These are phyloP conservation scores for Epicampocera succincta DNA, from an alignment of 2,888 invertebrate genomes.

Conservation along the genomic window DNA sequence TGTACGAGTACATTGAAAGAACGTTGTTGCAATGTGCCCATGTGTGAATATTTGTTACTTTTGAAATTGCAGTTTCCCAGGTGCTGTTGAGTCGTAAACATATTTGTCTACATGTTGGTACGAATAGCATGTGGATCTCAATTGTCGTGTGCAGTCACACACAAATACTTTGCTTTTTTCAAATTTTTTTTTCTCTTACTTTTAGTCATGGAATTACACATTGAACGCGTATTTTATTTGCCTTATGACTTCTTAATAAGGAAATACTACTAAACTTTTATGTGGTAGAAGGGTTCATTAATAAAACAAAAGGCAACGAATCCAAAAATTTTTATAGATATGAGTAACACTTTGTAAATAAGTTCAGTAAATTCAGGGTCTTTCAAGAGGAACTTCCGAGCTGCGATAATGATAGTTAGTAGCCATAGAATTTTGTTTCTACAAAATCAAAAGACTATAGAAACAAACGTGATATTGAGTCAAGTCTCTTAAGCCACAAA, in stretches of 20 bases:
- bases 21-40: background rate
- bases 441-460: too few species aligned
- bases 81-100: slow-evolving; percentile 31
- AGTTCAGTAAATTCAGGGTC: too few species aligned
- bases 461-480: too few species aligned
- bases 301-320: slow-evolving; percentile 25
- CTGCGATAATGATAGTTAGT: too few species aligned
- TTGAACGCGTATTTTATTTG: slow-evolving; percentile 22
- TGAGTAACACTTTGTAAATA: slow-evolving; percentile 14
- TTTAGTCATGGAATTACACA: slow-evolving; percentile 52
- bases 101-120: background rate
- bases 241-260: slow-evolving; percentile 35
- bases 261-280: slow-evolving; percentile 36
- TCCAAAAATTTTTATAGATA: background rate
- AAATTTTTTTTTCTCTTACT: slow-evolving; percentile 28
- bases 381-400: too few species aligned
- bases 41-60: slow-evolving; percentile 32
- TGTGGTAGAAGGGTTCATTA: slow-evolving; percentile 35
- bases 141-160: slow-evolving; percentile 25
- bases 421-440: too few species aligned
- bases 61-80: slow-evolving; percentile 50
- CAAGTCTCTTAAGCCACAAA: too few species aligned
- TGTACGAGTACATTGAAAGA: background rate
- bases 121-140: background rate
- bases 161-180: slow-evolving; percentile 1